These are phyloP conservation scores for Ophiothrix spiculata DNA, from an alignment of 35 echinoderm and acorn worm genomes.

Conservation along the genomic window DNA sequence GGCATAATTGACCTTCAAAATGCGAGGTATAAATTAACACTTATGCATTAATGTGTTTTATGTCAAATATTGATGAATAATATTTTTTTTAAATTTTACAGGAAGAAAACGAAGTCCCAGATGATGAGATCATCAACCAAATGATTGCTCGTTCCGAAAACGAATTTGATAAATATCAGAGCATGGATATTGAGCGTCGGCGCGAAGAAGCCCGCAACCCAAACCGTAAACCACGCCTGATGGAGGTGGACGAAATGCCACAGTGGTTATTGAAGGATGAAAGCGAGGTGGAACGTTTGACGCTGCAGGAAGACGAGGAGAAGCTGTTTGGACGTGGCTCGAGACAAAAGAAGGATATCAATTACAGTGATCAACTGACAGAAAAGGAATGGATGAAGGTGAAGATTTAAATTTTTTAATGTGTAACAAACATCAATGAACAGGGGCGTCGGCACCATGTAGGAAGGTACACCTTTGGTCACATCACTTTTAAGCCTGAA, in stretches of 20 bases:
- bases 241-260: conserved; percentile 93
- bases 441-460: too few relatives aligned
- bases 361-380: conserved; percentile 84
- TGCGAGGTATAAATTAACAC: too few relatives aligned
- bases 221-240: conserved; percentile 84
- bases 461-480: too few relatives aligned
- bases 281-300: conserved; percentile 79
- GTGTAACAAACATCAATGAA: too few relatives aligned
- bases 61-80: too few relatives aligned
- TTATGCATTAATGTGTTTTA: too few relatives aligned
- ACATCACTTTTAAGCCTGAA: too few relatives aligned
- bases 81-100: conserved; percentile 19
- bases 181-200: conserved; percentile 89
- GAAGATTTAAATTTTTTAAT: too few relatives aligned
- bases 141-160: conserved; percentile 96
- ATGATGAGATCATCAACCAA: conserved; percentile 97
- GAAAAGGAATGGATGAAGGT: conserved; percentile 97
- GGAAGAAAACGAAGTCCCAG: conserved; percentile 98
- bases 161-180: conserved; percentile 93
- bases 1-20: too few relatives aligned
- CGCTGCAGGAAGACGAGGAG: conserved; percentile 88
- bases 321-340: conserved; percentile 90
- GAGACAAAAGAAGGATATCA: conserved; percentile 90
- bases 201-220: conserved; percentile 75
- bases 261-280: conserved; percentile 90